Percentiles rank a stretch among this genome's conserved stretches.
phyloP scores from a whole-genome alignment of 1,140 invertebrate species.

The Helicorthomorpha holstii region DNA sequence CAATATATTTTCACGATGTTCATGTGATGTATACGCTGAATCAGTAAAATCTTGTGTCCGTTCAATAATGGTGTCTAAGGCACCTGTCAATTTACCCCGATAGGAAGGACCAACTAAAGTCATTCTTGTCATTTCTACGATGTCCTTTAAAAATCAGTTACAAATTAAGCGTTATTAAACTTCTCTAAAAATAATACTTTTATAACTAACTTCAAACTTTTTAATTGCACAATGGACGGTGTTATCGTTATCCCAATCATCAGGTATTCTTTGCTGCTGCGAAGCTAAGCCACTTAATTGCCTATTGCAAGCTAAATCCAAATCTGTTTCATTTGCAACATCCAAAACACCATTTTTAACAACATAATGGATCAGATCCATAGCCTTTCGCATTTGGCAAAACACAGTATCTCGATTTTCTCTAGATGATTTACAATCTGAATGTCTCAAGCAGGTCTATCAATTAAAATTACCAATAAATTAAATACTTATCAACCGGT shows the following conservation, averaged over 20 bases:
- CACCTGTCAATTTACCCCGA: slow-evolving; percentile 51
- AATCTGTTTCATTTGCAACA: slow-evolving; percentile 26
- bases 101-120: slow-evolving; percentile 34
- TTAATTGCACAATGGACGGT: slow-evolving; percentile 62
- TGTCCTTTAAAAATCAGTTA: slow-evolving; percentile 28
- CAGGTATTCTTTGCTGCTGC: slow-evolving; percentile 20
- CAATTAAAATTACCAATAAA: slow-evolving; percentile 4
- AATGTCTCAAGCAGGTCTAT: slow-evolving; percentile 72
- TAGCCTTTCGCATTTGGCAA: slow-evolving; percentile 88
- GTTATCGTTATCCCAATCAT: slow-evolving; percentile 44
- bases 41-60: slow-evolving; percentile 97
- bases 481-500: too few relatives aligned
- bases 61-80: slow-evolving; percentile 80
- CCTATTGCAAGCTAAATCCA: slow-evolving; percentile 14
- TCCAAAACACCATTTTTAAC: slow-evolving; percentile 80
- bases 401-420: slow-evolving; percentile 95
- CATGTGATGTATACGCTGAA: slow-evolving; percentile 93
- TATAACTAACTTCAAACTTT: slow-evolving; percentile 43
- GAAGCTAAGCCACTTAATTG: slow-evolving; percentile 18
- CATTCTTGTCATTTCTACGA: slow-evolving; percentile 65
- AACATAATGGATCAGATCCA: slow-evolving; percentile 95
- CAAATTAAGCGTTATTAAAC: background rate
- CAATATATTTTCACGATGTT: slow-evolving; percentile 87
- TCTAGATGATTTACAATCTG: slow-evolving; percentile 75
- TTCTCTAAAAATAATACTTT: background rate